phyloP scores from a whole-genome alignment of 2,113 vertebrate genomes.

The Corydoras maculifer region DNA sequence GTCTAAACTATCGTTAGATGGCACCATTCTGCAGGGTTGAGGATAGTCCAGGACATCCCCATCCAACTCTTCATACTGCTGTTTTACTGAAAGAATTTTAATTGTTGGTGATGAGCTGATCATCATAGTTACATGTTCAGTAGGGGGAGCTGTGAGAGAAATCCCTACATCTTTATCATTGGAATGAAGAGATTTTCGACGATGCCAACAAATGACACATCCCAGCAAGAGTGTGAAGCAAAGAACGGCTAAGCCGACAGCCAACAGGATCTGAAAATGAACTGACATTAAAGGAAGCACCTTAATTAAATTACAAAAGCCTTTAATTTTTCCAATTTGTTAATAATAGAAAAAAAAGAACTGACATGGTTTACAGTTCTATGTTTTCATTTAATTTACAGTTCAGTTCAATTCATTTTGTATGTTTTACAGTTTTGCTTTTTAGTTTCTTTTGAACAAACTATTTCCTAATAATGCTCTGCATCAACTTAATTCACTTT shows the following conservation, averaged over 20 bases:
- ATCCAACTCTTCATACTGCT: conserved; percentile 56
- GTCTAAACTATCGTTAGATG: conserved; percentile 55
- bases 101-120: conserved; percentile 44
- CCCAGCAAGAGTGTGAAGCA: conserved; percentile 69
- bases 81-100: conserved; percentile 56
- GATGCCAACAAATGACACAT: conserved; percentile 65
- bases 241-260: conserved; percentile 63
- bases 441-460: no score
- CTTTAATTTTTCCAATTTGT: no score
- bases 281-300: conserved; percentile 44
- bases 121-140: conserved; percentile 45
- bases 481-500: no score
- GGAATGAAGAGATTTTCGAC: conserved; percentile 34
- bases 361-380: no score
- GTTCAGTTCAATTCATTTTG: no score
- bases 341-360: no score
- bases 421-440: no score
- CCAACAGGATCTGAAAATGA: conserved; percentile 64
- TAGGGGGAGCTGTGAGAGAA: conserved; percentile 26
- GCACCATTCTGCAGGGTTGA: conserved; percentile 48
- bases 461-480: no score
- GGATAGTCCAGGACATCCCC: conserved; percentile 60
- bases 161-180: conserved; percentile 52
- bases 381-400: no score
- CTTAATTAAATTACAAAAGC: no score